Conservation (phyloP, 2,888 invertebrate genomes). For the Epiblema foenella region DNA sequence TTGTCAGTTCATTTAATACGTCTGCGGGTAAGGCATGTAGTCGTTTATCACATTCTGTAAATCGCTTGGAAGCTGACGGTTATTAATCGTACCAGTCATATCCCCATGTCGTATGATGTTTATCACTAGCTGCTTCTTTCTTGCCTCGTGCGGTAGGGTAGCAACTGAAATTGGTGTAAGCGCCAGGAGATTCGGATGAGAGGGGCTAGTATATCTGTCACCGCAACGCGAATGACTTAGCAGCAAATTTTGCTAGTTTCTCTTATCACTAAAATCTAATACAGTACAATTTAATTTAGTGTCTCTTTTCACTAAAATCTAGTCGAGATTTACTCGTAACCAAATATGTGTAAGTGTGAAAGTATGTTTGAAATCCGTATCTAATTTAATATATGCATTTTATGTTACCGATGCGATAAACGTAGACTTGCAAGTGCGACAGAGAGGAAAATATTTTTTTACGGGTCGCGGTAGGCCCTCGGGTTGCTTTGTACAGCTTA, state of each 20-base stretch:
- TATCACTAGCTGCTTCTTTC: slow-evolving; percentile 37
- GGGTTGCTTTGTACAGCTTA: background rate
- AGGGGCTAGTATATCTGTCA: too few relatives aligned
- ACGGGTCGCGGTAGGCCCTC: too few relatives aligned
- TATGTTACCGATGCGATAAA: too few relatives aligned
- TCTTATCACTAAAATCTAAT: too few relatives aligned
- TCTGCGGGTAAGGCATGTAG: slow-evolving; percentile 53
- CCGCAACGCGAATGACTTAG: too few relatives aligned
- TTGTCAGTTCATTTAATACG: slow-evolving; percentile 58
- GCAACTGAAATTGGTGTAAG: slow-evolving; percentile 7
- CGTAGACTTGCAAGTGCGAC: too few relatives aligned
- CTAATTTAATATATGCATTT: too few relatives aligned
- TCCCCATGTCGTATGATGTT: slow-evolving; percentile 44
- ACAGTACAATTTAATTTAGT: too few relatives aligned
- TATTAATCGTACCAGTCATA: slow-evolving; percentile 56
- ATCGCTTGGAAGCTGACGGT: slow-evolving; percentile 62
- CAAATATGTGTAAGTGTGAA: background rate
- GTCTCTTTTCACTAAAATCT: too few relatives aligned
- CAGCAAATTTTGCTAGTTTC: too few relatives aligned
- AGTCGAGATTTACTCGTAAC: background rate
- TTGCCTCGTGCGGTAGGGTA: slow-evolving; percentile 22
- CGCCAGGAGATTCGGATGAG: background rate
- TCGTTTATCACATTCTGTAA: slow-evolving; percentile 67
- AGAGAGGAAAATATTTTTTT: too few relatives aligned
- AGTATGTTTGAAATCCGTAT: background rate